Evolutionary conservation across 2,113 vertebrate genomes (phyloP), one percentile per base, ranked within the genome.

Genomic region (Callospermophilus lateralis): DNA sequence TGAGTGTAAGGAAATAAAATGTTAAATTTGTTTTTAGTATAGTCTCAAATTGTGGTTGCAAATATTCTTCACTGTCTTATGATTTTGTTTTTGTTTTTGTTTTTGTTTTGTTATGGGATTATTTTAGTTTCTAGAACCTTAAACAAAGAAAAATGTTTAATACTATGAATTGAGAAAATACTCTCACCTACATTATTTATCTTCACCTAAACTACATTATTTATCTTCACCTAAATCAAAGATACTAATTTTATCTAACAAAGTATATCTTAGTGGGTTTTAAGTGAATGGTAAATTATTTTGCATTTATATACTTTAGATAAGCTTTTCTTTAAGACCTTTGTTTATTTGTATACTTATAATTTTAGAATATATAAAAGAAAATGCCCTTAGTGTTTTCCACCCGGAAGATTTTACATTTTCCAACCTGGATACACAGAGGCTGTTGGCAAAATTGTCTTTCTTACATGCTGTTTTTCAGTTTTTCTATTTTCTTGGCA

Each of bases 401-500:
- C 13, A 72, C 19, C 77, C 87, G 34, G 70, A 70, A 84, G 61
- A 72, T 72, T 79, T 90, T 26, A 2, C 6, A 9, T 87, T 97
- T 97, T 97, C 86, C 84, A 20, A 72, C 65, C 96, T 97, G 97
- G 93, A 97, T 97, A 84, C 92, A 81, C 88, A 85, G 93, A 78
- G 84, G 39, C 58, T 13, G 13, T 95, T 96, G 97, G 97, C 98
- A 98, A 97, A 97, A 72, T 89, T 93, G 81, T 67, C 39, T 97
- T 90, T 67, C 65, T 97, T 89, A 96, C 55, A 76, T 80, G 10
- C 94, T 96, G 93, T 95, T 63, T 28, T 63, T 28, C 24, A 24
- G 10, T 61, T 97, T 95, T 98, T 98, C 92, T 87, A 84, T 93
- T 98, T 96, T 89, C 55, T 91, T 97, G 95, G 96, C 94, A 84